Evolutionary conservation across 2,797 vertebrate genomes (phyloP).

Genomic region (Pempheris klunzingeri): DNA sequence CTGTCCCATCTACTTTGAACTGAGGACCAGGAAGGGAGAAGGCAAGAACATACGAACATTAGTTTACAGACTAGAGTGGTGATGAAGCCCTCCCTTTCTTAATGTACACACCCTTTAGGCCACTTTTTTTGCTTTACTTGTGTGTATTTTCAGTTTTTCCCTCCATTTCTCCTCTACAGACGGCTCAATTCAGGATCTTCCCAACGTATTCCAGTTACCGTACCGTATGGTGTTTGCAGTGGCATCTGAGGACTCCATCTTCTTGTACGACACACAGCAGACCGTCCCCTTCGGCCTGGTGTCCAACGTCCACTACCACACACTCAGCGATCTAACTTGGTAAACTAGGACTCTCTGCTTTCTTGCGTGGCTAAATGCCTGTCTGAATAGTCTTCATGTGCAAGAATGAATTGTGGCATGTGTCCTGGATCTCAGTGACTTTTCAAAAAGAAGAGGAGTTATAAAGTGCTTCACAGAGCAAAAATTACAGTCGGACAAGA

Average conservation of each 20-base stretch:
- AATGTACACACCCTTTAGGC: background rate
- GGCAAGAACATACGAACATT: constrained; percentile 68
- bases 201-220: constrained; percentile 88
- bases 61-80: background rate
- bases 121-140: background rate
- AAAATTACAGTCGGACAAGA: background rate
- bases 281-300: constrained; percentile 93
- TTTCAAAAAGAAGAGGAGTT: background rate
- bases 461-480: background rate
- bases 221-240: constrained; percentile 97
- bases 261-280: constrained; percentile 97
- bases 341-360: constrained; percentile 59
- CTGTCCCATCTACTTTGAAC: constrained; percentile 94
- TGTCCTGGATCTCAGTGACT: background rate
- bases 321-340: constrained; percentile 97
- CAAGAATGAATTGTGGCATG: background rate
- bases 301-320: constrained; percentile 98
- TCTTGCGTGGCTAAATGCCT: background rate
- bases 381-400: background rate
- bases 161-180: constrained; percentile 76
- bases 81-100: background rate
- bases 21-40: constrained; percentile 85
- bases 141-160: background rate
- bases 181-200: constrained; percentile 74
- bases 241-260: constrained; percentile 95